Percentiles rank a stretch among this genome's conserved stretches.
These are phyloP conservation scores for Pristionchus mayeri DNA, from an alignment of 2,888 invertebrate genomes.

Conservation along the genomic window DNA sequence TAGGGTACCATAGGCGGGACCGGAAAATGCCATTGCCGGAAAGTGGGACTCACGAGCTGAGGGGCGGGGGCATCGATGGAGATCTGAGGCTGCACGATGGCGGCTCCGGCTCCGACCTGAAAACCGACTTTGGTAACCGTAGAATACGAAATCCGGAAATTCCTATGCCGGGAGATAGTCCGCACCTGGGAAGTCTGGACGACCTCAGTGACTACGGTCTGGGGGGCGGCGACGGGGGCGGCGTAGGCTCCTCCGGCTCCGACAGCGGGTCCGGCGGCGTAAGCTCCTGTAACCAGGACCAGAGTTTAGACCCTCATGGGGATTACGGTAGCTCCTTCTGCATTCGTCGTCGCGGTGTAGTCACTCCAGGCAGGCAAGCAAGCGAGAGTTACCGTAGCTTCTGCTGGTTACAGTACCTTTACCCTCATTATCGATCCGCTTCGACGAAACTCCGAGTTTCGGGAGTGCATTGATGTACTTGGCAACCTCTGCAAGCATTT, in stretches of 20 bases:
- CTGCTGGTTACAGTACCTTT: slow-evolving; percentile 12
- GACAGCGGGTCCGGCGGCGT: slow-evolving; percentile 44
- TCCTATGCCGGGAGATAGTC: slow-evolving; percentile 7
- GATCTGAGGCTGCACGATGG: slow-evolving; percentile 49
- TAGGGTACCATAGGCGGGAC: background rate
- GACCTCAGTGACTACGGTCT: slow-evolving; percentile 8
- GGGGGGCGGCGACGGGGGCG: slow-evolving; percentile 24
- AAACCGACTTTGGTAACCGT: background rate
- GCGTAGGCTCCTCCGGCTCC: slow-evolving; percentile 48
- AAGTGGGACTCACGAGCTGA: slow-evolving; percentile 25
- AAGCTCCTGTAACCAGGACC: slow-evolving; percentile 32
- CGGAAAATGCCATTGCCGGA: slow-evolving; percentile 1
- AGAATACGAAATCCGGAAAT: background rate
- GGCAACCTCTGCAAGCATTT: slow-evolving; percentile 11
- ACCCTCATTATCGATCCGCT: background rate
- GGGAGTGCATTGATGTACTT: slow-evolving; percentile 29
- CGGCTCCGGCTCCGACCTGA: slow-evolving; percentile 38
- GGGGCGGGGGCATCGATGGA: slow-evolving; percentile 46
- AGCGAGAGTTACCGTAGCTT: background rate
- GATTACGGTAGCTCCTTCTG: slow-evolving; percentile 2
- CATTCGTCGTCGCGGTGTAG: background rate
- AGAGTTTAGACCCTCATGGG: background rate
- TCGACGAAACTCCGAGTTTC: background rate
- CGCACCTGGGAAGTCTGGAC: slow-evolving; percentile 53
- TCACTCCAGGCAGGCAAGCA: slow-evolving; percentile 14